Conservation (phyloP, 2,113 vertebrate species). For the Solenodon paradoxus region DNA sequence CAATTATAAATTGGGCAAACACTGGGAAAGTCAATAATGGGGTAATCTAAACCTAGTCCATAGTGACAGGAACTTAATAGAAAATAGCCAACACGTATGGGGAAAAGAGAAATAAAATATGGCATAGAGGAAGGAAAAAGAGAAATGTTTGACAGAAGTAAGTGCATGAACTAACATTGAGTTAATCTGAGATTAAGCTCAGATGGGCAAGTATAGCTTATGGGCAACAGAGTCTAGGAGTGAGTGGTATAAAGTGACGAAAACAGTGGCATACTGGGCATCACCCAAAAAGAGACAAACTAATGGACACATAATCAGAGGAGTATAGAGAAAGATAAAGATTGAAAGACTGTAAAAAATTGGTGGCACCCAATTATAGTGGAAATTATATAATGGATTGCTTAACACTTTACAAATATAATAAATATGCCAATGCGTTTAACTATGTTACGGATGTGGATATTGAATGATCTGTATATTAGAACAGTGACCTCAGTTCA, state of each 20-base stretch:
- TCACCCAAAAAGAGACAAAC: background rate
- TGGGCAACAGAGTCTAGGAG: background rate
- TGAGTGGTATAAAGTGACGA: background rate
- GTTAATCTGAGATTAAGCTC: background rate
- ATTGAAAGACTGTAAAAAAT: background rate
- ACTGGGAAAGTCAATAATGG: background rate
- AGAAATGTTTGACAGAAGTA: background rate
- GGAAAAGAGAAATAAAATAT: background rate
- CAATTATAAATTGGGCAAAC: background rate
- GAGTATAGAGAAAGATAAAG: background rate
- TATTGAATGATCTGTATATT: background rate
- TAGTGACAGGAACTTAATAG: background rate
- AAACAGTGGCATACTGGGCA: background rate
- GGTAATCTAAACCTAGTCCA: background rate
- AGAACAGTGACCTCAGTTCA: background rate
- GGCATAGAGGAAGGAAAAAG: accelerated
- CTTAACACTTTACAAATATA: background rate
- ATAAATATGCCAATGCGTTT: background rate
- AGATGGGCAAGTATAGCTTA: background rate
- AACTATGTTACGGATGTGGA: background rate
- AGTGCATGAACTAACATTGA: background rate
- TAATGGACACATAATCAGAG: background rate
- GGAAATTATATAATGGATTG: background rate
- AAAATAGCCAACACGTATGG: background rate
- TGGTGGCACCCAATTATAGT: background rate